These are phyloP conservation scores for Zygothrica quintamaculata DNA, from an alignment of 2,888 invertebrate genomes.

Conservation along the genomic window DNA sequence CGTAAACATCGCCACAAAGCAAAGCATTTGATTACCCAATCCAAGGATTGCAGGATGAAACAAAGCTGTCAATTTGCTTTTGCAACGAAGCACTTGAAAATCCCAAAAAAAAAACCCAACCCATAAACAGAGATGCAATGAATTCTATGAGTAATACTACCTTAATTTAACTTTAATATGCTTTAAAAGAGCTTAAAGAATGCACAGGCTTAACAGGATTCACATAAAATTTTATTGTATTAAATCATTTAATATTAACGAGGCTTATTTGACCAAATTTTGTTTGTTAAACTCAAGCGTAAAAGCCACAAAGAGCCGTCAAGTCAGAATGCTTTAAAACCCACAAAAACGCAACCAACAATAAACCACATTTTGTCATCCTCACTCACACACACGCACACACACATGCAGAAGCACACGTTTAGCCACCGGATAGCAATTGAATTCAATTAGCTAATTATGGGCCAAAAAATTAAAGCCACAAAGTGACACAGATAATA, in stretches of 20 bases:
- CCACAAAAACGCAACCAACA: background rate
- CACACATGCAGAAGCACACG: background rate
- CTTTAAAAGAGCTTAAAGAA: no score
- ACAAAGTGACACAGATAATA: constrained; percentile 35
- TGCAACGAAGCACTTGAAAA: no score
- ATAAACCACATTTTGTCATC: constrained; percentile 59
- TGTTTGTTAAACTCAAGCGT: constrained; percentile 25
- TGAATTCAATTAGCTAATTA: constrained; percentile 79
- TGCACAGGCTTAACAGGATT: no score
- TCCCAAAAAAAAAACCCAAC: no score
- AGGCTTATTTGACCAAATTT: background rate
- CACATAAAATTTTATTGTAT: no score
- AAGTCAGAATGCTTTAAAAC: constrained; percentile 43
- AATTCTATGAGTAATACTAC: no score
- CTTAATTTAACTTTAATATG: no score
- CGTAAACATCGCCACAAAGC: constrained; percentile 66
- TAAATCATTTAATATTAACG: constrained; percentile 3
- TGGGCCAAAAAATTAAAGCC: constrained; percentile 49
- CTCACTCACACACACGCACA: background rate
- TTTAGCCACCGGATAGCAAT: constrained; percentile 59
- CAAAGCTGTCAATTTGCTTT: constrained; percentile 48
- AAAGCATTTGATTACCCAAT: constrained; percentile 70
- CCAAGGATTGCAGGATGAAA: constrained; percentile 26
- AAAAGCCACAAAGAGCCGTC: constrained; percentile 47
- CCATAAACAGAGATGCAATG: no score